Evolutionary conservation across 2,888 invertebrate species (phyloP).

Genomic region (Aphrophora alni): DNA sequence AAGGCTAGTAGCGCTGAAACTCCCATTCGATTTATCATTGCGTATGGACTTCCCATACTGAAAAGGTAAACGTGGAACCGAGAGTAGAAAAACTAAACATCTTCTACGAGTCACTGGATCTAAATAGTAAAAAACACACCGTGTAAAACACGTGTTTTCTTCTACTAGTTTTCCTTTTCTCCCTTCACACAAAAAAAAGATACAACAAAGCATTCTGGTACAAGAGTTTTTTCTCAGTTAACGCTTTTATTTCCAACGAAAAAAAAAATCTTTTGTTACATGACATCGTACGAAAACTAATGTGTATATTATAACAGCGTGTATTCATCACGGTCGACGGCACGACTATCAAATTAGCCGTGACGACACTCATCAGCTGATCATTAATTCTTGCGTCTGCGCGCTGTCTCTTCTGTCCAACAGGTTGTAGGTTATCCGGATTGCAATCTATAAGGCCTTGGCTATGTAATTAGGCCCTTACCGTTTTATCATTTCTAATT

Average conservation of each 20-base stretch:
- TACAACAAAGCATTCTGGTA: neutral
- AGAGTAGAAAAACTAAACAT: too few relatives aligned
- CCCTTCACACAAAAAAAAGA: too few relatives aligned
- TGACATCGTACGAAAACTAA: neutral
- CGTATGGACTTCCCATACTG: too few relatives aligned
- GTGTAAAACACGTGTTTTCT: too few relatives aligned
- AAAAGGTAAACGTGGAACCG: too few relatives aligned
- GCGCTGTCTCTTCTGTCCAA: neutral
- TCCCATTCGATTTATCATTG: too few relatives aligned
- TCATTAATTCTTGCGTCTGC: neutral
- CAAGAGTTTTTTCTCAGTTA: neutral
- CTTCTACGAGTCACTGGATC: too few relatives aligned
- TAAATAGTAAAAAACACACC: too few relatives aligned
- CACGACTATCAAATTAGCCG: neutral
- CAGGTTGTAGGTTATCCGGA: neutral
- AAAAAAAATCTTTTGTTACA: neutral
- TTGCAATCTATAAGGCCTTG: neutral
- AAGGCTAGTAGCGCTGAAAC: too few relatives aligned
- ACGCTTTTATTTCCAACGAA: neutral
- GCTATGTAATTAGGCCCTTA: neutral
- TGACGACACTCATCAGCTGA: constrained; percentile 6
- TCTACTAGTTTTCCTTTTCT: too few relatives aligned
- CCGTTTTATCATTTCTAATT: neutral
- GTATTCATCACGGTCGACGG: neutral
- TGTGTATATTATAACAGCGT: neutral